Evolutionary conservation across 2,797 vertebrate species (phyloP).

Genomic region (Artibeus jamaicensis): DNA sequence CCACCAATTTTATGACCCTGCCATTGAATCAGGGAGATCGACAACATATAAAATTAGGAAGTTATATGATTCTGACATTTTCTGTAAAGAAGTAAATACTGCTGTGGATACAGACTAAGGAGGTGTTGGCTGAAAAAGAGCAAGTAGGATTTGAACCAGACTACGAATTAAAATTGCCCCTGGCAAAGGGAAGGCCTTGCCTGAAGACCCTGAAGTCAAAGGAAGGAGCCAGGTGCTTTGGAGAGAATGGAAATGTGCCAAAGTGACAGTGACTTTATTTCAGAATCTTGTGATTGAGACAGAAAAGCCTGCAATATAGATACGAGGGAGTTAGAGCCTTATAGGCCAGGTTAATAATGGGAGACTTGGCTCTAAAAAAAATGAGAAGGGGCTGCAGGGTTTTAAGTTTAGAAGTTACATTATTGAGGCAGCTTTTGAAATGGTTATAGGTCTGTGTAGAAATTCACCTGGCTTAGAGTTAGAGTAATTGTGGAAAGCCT

Average conservation of each 20-base stretch:
- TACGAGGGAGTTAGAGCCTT: background rate
- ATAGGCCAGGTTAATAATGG: background rate
- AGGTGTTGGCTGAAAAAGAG: background rate
- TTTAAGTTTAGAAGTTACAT: background rate
- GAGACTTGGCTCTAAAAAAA: background rate
- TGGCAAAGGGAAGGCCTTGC: accelerated
- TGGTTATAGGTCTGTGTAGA: background rate
- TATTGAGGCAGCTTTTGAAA: background rate
- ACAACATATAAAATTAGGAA: background rate
- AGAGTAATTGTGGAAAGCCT: background rate
- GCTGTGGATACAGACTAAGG: background rate
- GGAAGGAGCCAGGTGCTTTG: background rate
- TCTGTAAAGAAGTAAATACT: background rate
- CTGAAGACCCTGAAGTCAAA: background rate
- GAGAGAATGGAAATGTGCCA: background rate
- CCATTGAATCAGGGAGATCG: background rate
- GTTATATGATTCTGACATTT: background rate
- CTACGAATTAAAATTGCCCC: background rate
- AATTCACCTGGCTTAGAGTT: background rate
- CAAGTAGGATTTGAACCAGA: background rate
- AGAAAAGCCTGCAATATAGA: background rate
- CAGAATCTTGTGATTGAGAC: background rate
- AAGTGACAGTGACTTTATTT: background rate
- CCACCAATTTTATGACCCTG: background rate
- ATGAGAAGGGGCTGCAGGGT: background rate